Conservation (phyloP, 2,888 invertebrate species). For the Syrista parreyssii region DNA sequence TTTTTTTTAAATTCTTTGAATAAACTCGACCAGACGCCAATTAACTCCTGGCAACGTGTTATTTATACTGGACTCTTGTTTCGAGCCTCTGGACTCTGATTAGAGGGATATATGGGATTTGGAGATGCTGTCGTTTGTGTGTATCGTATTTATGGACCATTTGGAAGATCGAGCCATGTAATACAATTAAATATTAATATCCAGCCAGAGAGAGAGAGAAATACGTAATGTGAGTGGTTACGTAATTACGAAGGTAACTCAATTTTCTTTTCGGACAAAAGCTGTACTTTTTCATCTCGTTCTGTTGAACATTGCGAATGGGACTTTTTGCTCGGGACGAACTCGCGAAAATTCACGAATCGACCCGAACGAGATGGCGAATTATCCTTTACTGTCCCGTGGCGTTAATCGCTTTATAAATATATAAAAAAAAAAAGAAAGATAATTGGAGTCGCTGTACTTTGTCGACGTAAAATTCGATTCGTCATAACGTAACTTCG, state of each 20-base stretch:
- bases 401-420: neutral
- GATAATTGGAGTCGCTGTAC: neutral
- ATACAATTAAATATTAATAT: neutral
- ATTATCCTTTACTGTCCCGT: neutral
- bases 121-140: neutral
- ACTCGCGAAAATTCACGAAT: neutral
- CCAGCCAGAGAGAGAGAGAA: slow-evolving; percentile 3
- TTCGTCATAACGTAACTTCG: neutral
- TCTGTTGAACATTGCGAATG: neutral
- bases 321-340: neutral
- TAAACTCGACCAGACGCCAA: neutral
- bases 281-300: neutral
- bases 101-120: neutral
- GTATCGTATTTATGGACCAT: neutral
- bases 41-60: neutral
- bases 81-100: neutral
- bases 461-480: neutral
- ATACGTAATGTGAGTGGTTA: slow-evolving; percentile 19
- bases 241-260: slow-evolving; percentile 22
- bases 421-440: neutral
- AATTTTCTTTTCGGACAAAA: neutral
- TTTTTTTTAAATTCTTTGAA: neutral
- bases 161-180: neutral
- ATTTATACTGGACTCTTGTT: neutral
- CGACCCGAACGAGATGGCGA: neutral